Conservation (phyloP, 2,113 vertebrate genomes). For the Eublepharis macularius region DNA sequence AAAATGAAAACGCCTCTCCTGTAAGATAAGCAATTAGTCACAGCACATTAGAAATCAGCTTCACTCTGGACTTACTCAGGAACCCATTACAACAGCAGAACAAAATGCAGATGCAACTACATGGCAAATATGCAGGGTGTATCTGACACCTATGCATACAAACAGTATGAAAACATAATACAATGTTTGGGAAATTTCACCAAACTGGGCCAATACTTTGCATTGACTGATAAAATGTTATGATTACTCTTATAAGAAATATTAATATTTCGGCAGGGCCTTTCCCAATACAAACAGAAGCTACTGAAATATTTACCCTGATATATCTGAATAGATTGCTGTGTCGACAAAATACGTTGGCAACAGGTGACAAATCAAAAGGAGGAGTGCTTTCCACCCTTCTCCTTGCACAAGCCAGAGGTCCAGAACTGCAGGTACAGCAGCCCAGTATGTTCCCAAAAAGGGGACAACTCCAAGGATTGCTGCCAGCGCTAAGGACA, state of each 20-base stretch:
- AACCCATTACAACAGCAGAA: too few relatives aligned
- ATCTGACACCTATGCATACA: too few relatives aligned
- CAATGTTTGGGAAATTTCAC: neutral
- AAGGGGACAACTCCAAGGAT: conserved; percentile 96
- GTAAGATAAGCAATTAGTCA: too few relatives aligned
- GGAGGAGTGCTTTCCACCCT: conserved; percentile 89
- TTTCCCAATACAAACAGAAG: neutral
- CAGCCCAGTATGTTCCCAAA: conserved; percentile 97
- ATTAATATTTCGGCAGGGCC: too few relatives aligned
- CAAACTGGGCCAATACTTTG: neutral
- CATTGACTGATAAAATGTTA: neutral
- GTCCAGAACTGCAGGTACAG: conserved; percentile 91
- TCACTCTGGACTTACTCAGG: too few relatives aligned
- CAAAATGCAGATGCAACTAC: too few relatives aligned
- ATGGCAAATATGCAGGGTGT: too few relatives aligned
- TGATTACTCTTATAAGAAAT: too few relatives aligned
- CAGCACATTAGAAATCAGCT: too few relatives aligned
- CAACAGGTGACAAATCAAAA: conserved; percentile 92
- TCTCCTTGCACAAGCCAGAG: conserved; percentile 94
- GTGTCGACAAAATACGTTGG: conserved; percentile 99
- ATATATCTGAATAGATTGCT: conserved; percentile 98
- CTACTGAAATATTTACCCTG: conserved; percentile 81
- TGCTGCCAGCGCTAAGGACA: conserved; percentile 83
- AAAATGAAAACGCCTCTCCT: too few relatives aligned
- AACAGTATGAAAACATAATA: neutral